Evolutionary conservation across 2,113 vertebrate genomes (phyloP).

Genomic region (Cyprinodon variegatus): DNA sequence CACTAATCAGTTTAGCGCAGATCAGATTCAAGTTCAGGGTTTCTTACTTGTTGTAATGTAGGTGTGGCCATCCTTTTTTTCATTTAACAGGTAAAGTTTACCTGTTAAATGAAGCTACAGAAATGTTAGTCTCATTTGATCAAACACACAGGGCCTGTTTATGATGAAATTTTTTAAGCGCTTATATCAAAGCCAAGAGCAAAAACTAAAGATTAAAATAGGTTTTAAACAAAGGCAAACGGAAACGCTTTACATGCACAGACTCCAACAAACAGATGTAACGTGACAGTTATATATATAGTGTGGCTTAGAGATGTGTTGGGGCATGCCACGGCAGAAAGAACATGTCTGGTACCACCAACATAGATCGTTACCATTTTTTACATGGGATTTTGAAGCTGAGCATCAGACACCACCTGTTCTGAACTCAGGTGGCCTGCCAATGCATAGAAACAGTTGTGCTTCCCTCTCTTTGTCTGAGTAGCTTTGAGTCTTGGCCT

Average conservation of each 20-base stretch:
- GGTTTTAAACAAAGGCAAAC: neutral
- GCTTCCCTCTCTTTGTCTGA: conserved; percentile 24
- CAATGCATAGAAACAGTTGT: conserved; percentile 7
- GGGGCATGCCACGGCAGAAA: conserved; percentile 24
- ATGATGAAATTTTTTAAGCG: too few species aligned
- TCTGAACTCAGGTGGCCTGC: conserved; percentile 23
- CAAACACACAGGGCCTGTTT: neutral
- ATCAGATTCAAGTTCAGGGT: too few species aligned
- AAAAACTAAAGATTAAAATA: neutral
- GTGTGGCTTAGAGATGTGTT: conserved; percentile 33
- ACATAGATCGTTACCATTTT: conserved; percentile 31
- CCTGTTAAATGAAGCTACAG: too few species aligned
- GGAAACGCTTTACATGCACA: neutral
- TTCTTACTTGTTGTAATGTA: too few species aligned
- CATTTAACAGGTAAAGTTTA: neutral
- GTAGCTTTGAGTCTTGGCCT: conserved; percentile 10
- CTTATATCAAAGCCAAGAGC: too few species aligned
- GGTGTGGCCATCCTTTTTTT: neutral
- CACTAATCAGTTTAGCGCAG: too few species aligned
- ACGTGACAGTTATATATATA: conserved; percentile 13
- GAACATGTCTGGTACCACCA: neutral
- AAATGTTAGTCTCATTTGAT: neutral
- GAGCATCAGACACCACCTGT: conserved; percentile 26
- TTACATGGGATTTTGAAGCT: conserved; percentile 29
- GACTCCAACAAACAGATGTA: neutral